phyloP scores from a whole-genome alignment of 2,797 vertebrate species.

The Cygnus olor region DNA sequence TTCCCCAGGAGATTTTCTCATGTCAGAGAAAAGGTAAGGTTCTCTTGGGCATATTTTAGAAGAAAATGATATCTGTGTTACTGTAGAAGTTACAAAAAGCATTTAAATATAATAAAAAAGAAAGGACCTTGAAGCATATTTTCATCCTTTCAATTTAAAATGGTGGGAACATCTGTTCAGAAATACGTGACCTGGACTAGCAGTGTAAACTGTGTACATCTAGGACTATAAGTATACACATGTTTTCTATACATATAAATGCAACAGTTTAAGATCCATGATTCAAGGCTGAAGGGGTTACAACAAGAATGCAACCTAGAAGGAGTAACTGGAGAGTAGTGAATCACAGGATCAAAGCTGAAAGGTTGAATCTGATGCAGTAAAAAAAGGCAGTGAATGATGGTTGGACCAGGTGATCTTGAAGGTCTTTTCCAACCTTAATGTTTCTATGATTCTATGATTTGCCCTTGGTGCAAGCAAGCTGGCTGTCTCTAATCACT shows the following conservation, averaged over 20 bases:
- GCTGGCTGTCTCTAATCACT: no score
- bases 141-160: background rate
- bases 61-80: background rate
- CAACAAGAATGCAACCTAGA: background rate
- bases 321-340: background rate
- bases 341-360: background rate
- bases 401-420: no score
- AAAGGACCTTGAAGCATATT: background rate
- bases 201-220: background rate
- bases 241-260: fast-evolving
- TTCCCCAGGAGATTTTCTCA: background rate
- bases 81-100: background rate
- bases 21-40: background rate
- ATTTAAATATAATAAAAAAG: background rate
- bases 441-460: no score
- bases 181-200: background rate
- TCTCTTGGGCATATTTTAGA: background rate
- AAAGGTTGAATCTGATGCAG: background rate
- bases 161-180: background rate
- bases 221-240: background rate
- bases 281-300: background rate
- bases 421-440: no score
- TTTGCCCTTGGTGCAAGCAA: no score
- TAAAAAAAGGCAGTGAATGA: background rate
- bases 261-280: background rate